Base-by-base conservation (phyloP, 35 echinoderm and acorn worm genomes). In the Ophioderma brevispina region DNA sequence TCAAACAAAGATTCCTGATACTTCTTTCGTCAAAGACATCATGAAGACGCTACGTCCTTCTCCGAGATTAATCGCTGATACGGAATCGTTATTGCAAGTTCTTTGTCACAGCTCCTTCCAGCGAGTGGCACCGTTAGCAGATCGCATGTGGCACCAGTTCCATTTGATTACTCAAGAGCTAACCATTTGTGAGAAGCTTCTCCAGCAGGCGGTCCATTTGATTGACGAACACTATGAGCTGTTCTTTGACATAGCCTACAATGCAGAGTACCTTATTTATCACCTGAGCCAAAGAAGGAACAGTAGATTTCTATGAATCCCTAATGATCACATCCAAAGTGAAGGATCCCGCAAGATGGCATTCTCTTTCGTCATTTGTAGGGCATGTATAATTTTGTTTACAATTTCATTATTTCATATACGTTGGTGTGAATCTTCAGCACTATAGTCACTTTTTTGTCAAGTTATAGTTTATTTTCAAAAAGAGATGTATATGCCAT, bases 211-310 rank as follows among this genome's bases (percentile, higher is more conserved):
- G 33, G 75, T 76, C 0, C 31, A 77, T 33, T 78, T 49, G 35
- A 17, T 76, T 21, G n/a, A 76, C 31, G 86, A 87, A 78, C 33
- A 87, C 39, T 87, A 87, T 32, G 64, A 87, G 41, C 32, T 87
- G 2, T 87, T 87, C 33, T 40, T 87, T 40, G 39, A 87, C 56
- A 37, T 87, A 18, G 86, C 86, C n/a, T 87, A 76, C 40, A 75
- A 87, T 39, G 86, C 86, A 40, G 86, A 87, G 38, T 87, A 87
- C 33, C 75, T 43, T 77, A 75, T 87, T 18, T 78, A 39, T 36
- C 77, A 87, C 32, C 64, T 87, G 39, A 33, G 77, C 1, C 56
- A 50, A 55, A 31, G 41, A 49, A 87, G 86, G 78, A 87, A 40
- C 86, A 13, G 75, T 87, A 19, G 64, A 49, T 14, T 87, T 87